phyloP scores from a whole-genome alignment of 30 jellyfish, hydroid and myxozoan genomes.

The Calvadosia cruxmelitensis region DNA sequence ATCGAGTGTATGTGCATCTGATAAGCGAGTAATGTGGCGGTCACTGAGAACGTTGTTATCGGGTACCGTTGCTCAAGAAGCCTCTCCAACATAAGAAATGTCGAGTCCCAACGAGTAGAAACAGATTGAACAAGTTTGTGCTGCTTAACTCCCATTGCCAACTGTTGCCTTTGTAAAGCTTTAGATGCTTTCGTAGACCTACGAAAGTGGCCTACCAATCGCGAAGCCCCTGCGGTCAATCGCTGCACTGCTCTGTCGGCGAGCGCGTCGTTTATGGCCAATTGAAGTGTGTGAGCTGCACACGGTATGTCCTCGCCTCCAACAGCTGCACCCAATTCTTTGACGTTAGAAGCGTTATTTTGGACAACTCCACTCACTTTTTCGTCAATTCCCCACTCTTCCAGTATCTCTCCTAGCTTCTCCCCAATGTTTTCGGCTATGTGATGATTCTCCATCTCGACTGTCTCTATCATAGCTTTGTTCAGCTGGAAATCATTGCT shows the following conservation, averaged over 20 bases:
- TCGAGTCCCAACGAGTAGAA: conserved; percentile 47
- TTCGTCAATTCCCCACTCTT: conserved; percentile 28
- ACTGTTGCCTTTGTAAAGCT: conserved; percentile 1
- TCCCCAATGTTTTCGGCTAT: conserved; percentile 31
- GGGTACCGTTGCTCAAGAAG: conserved; percentile 22
- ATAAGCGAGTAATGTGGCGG: background rate
- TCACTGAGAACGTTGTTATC: background rate
- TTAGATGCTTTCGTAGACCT: conserved; percentile 16
- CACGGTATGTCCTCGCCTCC: conserved; percentile 32
- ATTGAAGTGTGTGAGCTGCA: conserved; percentile 29
- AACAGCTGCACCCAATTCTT: conserved; percentile 33
- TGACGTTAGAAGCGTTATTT: conserved; percentile 30
- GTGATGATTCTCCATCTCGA: conserved; percentile 19
- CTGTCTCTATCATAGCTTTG: conserved; percentile 25
- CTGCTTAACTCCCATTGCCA: conserved; percentile 4
- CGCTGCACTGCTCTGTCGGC: conserved; percentile 17
- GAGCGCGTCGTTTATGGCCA: conserved; percentile 36
- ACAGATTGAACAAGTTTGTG: conserved; percentile 24
- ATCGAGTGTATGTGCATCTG: background rate
- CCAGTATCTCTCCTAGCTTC: conserved; percentile 7
- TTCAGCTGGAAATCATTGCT: conserved; percentile 23
- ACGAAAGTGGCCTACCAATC: conserved; percentile 11
- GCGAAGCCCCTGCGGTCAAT: background rate
- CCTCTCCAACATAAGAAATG: conserved; percentile 22
- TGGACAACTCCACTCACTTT: conserved; percentile 23